Evolutionary conservation across 2,888 invertebrate genomes (phyloP).

Genomic region (Miltochrista miniata): DNA sequence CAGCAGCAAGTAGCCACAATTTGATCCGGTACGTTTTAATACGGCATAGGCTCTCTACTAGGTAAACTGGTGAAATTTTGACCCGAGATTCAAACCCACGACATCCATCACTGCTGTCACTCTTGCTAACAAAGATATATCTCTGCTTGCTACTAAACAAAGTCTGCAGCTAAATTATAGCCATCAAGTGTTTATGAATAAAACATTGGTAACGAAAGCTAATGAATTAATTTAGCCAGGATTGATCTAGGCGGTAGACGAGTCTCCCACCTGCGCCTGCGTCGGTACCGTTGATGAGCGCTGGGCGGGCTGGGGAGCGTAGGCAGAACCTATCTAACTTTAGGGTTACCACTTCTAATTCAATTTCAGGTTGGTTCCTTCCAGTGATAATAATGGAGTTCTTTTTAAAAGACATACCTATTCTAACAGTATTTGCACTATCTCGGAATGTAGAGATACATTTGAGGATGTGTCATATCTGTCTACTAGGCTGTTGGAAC

Average conservation of each 20-base stretch:
- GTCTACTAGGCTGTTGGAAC: too few species aligned
- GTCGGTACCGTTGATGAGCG: slow-evolving; percentile 24
- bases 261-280: slow-evolving; percentile 38
- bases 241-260: slow-evolving; percentile 15
- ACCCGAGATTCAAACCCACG: too few species aligned
- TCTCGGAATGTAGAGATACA: too few species aligned
- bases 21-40: too few species aligned
- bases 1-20: too few species aligned
- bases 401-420: too few species aligned
- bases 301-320: slow-evolving; percentile 27
- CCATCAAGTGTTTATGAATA: not conserved
- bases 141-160: not conserved
- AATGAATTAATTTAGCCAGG: slow-evolving; percentile 12
- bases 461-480: too few species aligned
- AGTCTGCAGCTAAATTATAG: not conserved
- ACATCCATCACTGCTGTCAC: not conserved
- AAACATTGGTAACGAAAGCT: not conserved
- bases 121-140: not conserved
- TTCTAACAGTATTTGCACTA: too few species aligned
- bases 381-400: too few species aligned
- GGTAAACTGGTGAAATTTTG: too few species aligned
- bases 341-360: slow-evolving; percentile 18
- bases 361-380: too few species aligned
- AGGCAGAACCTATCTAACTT: slow-evolving; percentile 8
- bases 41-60: too few species aligned